phyloP scores from a whole-genome alignment of 2,113 vertebrate genomes.

The Platichthys stellatus region DNA sequence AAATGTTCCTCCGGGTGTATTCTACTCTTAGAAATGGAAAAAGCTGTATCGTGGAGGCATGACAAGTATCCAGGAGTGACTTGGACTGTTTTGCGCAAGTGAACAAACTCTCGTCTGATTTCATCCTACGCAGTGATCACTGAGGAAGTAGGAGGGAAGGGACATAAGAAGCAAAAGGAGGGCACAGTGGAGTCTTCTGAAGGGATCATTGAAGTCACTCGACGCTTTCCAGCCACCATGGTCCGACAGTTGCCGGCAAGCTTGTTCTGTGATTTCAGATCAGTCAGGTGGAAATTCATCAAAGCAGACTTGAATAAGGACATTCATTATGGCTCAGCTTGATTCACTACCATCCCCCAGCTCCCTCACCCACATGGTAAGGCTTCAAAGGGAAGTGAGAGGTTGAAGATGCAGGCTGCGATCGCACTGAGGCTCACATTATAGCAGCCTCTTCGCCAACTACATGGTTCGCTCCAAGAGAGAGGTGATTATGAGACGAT shows the following conservation, averaged over 20 bases:
- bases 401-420: conserved; percentile 57
- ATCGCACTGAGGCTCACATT: conserved; percentile 38
- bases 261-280: conserved; percentile 71
- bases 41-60: neutral
- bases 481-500: conserved; percentile 21
- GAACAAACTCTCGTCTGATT: conserved; percentile 25
- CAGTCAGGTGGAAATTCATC: conserved; percentile 71
- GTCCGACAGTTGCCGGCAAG: conserved; percentile 47
- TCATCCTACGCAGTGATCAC: conserved; percentile 35
- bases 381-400: conserved; percentile 62
- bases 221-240: conserved; percentile 20
- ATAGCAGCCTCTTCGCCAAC: conserved; percentile 36
- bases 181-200: conserved; percentile 32
- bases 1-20: conserved; percentile 18
- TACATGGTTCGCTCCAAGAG: conserved; percentile 28
- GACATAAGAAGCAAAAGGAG: neutral
- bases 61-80: neutral
- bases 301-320: conserved; percentile 67
- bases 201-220: conserved; percentile 41
- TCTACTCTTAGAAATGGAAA: conserved; percentile 3
- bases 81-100: conserved; percentile 18
- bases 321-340: conserved; percentile 66
- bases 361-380: conserved; percentile 46
- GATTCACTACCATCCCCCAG: conserved; percentile 64
- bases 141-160: conserved; percentile 35